Base-by-base conservation (phyloP, 2,113 vertebrate genomes). In the Psephotus haematonotus region DNA sequence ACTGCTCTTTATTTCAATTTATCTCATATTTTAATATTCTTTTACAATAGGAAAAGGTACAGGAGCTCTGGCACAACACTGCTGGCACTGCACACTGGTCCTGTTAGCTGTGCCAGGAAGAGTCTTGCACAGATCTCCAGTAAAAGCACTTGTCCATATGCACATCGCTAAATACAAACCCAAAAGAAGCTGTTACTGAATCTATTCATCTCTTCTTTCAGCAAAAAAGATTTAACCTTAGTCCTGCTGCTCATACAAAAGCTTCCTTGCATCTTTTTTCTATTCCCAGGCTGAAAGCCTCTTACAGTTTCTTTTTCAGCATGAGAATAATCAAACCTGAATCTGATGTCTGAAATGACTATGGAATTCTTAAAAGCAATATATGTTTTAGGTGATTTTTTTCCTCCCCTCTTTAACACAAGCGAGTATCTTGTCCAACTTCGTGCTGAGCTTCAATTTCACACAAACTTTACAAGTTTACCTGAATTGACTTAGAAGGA, bases 141-240 rank as follows among this genome's bases (percentile, higher is more conserved):
- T 9, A 43, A 68, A 43, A 76, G 23, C 67, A 33, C 23, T 28
- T 50, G 17, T 17, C 67, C 7, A 0, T 17, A 8, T 0, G 7
- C 3, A 31, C 28, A 4, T 4, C 1, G 1, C 53, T 72, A 29
- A 79, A 80, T 3, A 22, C 23, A 39, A 71, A 64, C 9, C 22
- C 5, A 1, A 69, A 60, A 43, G 2, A 35, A 75, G 53, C 19
- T 13, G 49, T 39, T 46, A 49, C 0, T 47, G 2, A n/a, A 64
- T 8, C 39, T 47, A 22, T 10, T 23, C 9, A 57, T 3, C 65
- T 53, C 8, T 9, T 43, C n/a, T 74, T 86, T 52, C 33, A 43
- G 33, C 52, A 59, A 63, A 62, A 29, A 25, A 14, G 20, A 53
- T 28, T 35, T 29, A 17, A 69, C 41, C 23, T 80, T 57, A 72